phyloP scores from a whole-genome alignment of 2,113 vertebrate species.

The Circaetus gallicus region DNA sequence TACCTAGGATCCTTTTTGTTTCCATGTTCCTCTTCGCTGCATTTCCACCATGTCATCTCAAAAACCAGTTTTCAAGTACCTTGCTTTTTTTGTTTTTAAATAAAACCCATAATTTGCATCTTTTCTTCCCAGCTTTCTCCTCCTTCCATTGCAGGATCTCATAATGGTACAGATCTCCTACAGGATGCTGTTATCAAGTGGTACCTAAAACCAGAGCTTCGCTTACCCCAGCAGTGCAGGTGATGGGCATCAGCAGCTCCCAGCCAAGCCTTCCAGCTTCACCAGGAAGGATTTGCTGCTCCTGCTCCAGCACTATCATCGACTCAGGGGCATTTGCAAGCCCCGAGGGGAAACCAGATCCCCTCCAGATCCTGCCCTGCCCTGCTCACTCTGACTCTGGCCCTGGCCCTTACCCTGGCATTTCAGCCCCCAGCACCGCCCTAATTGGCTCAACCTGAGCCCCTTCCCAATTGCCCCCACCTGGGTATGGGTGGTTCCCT shows the following conservation, averaged over 20 bases:
- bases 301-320: not conserved
- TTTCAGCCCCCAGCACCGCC: not conserved
- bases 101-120: too few relatives aligned
- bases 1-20: not conserved
- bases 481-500: too few relatives aligned
- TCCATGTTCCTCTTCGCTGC: not conserved
- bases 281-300: fast-evolving
- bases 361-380: not conserved
- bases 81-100: not conserved
- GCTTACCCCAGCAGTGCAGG: not conserved
- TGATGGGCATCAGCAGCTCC: fast-evolving
- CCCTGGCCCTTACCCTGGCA: too few relatives aligned
- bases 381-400: not conserved
- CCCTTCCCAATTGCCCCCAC: not conserved
- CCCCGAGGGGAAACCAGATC: too few relatives aligned
- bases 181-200: fast-evolving
- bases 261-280: too few relatives aligned
- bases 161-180: fast-evolving
- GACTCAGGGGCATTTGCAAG: too few relatives aligned
- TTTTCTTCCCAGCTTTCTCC: not conserved
- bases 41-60: too few relatives aligned
- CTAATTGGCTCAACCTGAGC: not conserved
- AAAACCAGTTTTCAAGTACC: too few relatives aligned
- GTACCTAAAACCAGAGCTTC: not conserved
- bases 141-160: not conserved